Evolutionary conservation across 1,140 invertebrate species (phyloP).

Genomic region (Cotesia vestalis): DNA sequence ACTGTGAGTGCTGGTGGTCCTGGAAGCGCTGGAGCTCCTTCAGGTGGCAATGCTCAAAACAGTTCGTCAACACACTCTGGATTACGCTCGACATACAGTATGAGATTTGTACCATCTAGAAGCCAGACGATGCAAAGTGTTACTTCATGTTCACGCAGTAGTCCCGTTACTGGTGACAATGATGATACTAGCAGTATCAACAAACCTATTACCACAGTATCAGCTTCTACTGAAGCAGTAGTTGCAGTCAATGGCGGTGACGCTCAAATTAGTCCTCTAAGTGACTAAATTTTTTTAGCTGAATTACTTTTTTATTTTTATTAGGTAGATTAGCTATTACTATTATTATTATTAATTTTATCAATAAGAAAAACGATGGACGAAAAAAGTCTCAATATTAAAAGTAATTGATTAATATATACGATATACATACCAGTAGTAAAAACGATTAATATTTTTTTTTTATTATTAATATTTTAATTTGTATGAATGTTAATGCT

Average conservation of each 20-base stretch:
- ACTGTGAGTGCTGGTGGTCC: constrained; percentile 25
- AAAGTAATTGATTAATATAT: no score
- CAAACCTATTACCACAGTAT: no score
- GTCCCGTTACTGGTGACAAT: constrained; percentile 51
- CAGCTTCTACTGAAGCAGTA: constrained; percentile 3
- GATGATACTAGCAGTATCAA: constrained; percentile 17
- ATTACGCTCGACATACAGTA: constrained; percentile 58
- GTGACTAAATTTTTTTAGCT: constrained; percentile 64
- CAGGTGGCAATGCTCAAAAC: constrained; percentile 21
- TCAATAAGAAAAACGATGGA: not conserved
- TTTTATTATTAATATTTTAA: no score
- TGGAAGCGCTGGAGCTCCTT: not conserved
- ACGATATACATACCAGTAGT: no score
- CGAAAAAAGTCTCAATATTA: constrained; percentile 3
- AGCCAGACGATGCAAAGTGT: constrained; percentile 67
- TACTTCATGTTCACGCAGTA: constrained; percentile 62
- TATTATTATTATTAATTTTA: not conserved
- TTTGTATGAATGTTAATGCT: no score
- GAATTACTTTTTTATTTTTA: constrained; percentile 40
- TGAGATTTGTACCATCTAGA: constrained; percentile 59
- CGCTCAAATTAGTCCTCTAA: constrained; percentile 57
- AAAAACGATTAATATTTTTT: no score
- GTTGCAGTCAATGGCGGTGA: constrained; percentile 57
- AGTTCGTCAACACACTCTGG: constrained; percentile 40
- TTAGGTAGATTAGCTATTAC: no score